Evolutionary conservation across 2,113 vertebrate species (phyloP).

Genomic region (Chaetodon auriga): DNA sequence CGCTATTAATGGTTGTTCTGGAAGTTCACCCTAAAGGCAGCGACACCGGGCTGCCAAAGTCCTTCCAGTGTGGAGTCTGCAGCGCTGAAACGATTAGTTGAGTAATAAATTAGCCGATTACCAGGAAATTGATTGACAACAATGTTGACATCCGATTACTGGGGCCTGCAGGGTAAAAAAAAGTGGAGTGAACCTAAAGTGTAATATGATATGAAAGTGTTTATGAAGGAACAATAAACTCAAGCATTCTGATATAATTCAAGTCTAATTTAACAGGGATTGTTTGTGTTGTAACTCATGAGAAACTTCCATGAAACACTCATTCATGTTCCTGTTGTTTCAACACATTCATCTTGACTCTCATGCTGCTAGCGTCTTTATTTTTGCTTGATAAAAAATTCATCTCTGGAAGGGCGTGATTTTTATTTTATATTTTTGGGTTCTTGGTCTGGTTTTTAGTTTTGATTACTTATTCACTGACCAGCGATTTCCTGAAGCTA

Average conservation of each 20-base stretch:
- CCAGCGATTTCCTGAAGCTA: not conserved
- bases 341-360: not conserved
- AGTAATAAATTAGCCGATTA: not conserved
- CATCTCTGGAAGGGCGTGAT: not conserved
- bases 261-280: not conserved
- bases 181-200: not conserved
- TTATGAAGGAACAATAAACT: not conserved
- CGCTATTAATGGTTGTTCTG: constrained; percentile 35
- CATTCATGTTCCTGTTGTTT: not conserved
- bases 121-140: not conserved
- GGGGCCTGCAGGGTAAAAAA: not conserved
- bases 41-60: constrained; percentile 18
- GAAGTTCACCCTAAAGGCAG: not conserved
- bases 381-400: not conserved
- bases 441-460: not conserved
- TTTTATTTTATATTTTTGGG: not conserved
- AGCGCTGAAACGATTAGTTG: not conserved
- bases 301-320: not conserved
- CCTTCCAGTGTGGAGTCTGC: constrained; percentile 10
- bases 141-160: not conserved
- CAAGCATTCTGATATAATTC: not conserved
- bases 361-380: not conserved
- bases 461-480: not conserved
- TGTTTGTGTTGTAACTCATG: not conserved
- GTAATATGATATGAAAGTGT: too few relatives aligned